Percentiles rank a stretch among this genome's conserved stretches.
phyloP scores from a whole-genome alignment of 1,140 invertebrate species.

The Drosophila albomicans region DNA sequence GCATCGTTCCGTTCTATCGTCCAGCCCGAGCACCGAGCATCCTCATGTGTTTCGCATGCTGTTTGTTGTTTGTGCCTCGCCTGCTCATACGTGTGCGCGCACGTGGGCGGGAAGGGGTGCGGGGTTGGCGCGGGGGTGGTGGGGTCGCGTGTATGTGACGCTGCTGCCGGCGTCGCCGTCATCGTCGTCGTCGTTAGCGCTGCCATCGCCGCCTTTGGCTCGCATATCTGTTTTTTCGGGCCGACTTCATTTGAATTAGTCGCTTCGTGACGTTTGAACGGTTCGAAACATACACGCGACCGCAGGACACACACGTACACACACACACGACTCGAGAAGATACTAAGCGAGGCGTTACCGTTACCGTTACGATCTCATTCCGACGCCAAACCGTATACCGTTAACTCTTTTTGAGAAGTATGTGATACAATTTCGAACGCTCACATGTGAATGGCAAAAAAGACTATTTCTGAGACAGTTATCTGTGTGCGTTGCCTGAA shows the following conservation, averaged over 20 bases:
- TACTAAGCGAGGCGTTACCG: constrained; percentile 9
- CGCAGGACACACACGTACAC: constrained; percentile 54
- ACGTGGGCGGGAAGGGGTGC: constrained; percentile 64
- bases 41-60: constrained; percentile 75
- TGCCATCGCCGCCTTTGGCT: constrained; percentile 38
- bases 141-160: constrained; percentile 65
- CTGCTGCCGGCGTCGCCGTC: constrained; percentile 46
- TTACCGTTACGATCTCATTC: constrained; percentile 42
- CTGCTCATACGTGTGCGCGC: constrained; percentile 80
- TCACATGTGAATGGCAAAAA: constrained; percentile 53
- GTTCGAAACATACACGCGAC: constrained; percentile 84
- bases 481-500: constrained; percentile 28
- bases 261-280: constrained; percentile 85
- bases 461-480: constrained; percentile 35
- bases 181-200: constrained; percentile 18
- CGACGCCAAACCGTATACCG: constrained; percentile 51
- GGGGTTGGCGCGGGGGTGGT: constrained; percentile 14
- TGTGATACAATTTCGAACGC: constrained; percentile 42
- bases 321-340: constrained; percentile 25
- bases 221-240: constrained; percentile 75
- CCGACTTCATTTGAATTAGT: constrained; percentile 84
- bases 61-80: constrained; percentile 66
- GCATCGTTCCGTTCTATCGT: constrained; percentile 45
- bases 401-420: constrained; percentile 56
- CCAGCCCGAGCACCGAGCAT: constrained; percentile 55